phyloP scores from a whole-genome alignment of 1,140 invertebrate genomes.

The Chironomus striatipennis region DNA sequence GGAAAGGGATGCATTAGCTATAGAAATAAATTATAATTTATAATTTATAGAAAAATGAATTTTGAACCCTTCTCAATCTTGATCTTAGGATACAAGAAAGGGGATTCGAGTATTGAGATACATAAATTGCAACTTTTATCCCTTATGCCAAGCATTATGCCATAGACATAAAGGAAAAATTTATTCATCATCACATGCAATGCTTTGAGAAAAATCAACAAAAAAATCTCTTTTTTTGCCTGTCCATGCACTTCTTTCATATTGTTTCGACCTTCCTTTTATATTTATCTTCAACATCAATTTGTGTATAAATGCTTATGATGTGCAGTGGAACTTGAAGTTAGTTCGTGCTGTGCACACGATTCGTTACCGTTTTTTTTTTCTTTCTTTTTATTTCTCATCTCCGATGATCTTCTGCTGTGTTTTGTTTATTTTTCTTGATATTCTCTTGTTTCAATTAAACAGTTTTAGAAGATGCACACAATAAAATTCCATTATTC shows the following conservation, averaged over 20 bases:
- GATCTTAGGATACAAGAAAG: not conserved
- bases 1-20: too few relatives aligned
- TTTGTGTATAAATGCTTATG: not conserved
- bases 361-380: not conserved
- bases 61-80: not conserved
- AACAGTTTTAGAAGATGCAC: not conserved
- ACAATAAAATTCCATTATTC: conserved; percentile 17
- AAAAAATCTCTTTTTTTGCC: too few relatives aligned
- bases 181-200: conserved; percentile 8
- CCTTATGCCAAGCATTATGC: conserved; percentile 5
- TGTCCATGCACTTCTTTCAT: too few relatives aligned
- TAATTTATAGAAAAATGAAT: too few relatives aligned
- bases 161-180: not conserved
- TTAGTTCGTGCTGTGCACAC: conserved; percentile 22
- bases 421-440: not conserved
- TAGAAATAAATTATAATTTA: too few relatives aligned
- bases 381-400: not conserved
- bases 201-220: too few relatives aligned
- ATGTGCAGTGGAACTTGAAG: not conserved
- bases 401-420: not conserved
- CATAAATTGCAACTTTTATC: not conserved
- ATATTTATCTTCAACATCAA: too few relatives aligned
- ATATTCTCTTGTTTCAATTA: conserved; percentile 14
- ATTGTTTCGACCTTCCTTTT: not conserved
- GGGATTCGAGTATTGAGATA: not conserved